Evolutionary conservation across 2,797 vertebrate species (phyloP), one percentile per base, ranked within the genome.

Genomic region (Garrulus glandarius): DNA sequence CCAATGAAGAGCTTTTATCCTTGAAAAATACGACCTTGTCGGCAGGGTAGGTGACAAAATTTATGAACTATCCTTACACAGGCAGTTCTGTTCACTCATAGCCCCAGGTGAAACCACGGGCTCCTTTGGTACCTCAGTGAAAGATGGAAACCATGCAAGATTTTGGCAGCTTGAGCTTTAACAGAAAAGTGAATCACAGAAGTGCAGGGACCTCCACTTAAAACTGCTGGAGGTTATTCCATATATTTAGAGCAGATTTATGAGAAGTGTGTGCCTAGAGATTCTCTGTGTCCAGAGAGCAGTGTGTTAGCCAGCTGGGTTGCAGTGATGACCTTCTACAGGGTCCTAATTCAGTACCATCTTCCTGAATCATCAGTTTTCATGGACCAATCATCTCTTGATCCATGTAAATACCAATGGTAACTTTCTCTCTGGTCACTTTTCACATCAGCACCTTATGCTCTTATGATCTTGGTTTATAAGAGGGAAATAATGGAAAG

Each of bases 1-100:
- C 76, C 55, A 76, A 0, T 67, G 32, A 41, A 84, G 32, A 80
- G 27, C 36, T 21, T 65, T 70, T 75, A 5, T 30, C 47, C 27
- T 78, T 84, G 55, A 81, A 93, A 95, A 83, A 52, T 50, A 77
- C 11, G n/a, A 20, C 30, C 23, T 71, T 84, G 41, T 88, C 23
- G 17, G 36, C 44, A 81, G 36, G 61, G 13, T 6, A 8, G 61
- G 32, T 36, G 50, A 67, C 32, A 84, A 50, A 65, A 71, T 37
- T 53, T 60, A 34, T 27, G 56, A 24, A 27, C 27, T 65, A 0
- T 37, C 29, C 55, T 78, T 76, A 22, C 30, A 14, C 0, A 34
- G 57, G 30, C 76, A 80, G 32, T 32, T 84, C 19, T 7, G 39
- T 50, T 22, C 26, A 7, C 32, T 78, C 5, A 9, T 1, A 68